Evolutionary conservation across 2,113 vertebrate species (phyloP).

Genomic region (Cercopithecus mona): DNA sequence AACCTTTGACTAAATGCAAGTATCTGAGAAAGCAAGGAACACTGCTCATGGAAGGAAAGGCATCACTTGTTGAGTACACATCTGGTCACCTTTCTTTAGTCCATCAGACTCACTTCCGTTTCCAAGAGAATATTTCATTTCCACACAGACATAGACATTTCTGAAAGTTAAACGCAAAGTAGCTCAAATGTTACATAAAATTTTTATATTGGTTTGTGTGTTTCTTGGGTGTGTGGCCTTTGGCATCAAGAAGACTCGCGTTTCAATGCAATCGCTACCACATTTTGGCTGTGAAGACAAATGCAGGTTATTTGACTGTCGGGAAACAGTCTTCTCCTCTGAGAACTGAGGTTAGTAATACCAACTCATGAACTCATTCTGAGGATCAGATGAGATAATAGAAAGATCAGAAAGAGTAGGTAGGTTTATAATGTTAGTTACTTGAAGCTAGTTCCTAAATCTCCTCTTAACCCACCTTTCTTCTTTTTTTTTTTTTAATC

Average conservation of each 20-base stretch:
- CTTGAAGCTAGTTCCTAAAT: not conserved
- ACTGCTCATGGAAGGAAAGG: not conserved
- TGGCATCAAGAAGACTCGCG: not conserved
- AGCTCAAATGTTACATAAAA: not conserved
- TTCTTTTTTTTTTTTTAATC: not conserved
- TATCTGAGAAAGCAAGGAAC: not conserved
- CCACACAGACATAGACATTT: not conserved
- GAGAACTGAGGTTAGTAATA: not conserved
- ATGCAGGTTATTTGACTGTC: not conserved
- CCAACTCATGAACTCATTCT: not conserved
- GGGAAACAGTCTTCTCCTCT: not conserved
- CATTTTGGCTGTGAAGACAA: not conserved
- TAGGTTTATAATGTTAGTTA: not conserved
- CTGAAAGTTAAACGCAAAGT: not conserved
- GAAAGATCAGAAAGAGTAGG: not conserved
- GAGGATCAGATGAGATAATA: not conserved
- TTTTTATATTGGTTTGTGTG: not conserved
- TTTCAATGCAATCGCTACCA: rapidly evolving
- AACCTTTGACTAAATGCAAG: not conserved
- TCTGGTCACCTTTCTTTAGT: not conserved
- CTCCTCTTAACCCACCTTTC: rapidly evolving
- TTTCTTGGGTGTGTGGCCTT: not conserved
- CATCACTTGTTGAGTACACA: rapidly evolving
- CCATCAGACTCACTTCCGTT: not conserved
- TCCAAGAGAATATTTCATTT: not conserved